Conservation (phyloP, 2,888 invertebrate genomes). For the Pollenia amentaria region DNA sequence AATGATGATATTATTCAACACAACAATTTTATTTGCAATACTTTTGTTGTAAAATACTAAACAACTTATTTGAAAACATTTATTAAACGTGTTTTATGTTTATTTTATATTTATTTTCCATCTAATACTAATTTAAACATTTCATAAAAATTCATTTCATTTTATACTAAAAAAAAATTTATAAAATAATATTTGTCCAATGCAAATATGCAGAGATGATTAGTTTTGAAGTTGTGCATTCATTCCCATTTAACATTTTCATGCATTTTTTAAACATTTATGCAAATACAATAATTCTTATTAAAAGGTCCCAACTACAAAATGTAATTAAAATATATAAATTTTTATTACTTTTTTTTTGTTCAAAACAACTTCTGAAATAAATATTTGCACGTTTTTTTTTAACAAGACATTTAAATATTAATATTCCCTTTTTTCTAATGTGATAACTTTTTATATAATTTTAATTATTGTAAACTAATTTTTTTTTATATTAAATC, state of each 20-base stretch:
- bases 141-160: slow-evolving; percentile 63
- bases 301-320: not conserved
- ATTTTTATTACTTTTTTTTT: not conserved
- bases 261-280: slow-evolving; percentile 36
- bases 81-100: slow-evolving; percentile 22
- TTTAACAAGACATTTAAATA: slow-evolving; percentile 12
- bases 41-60: not conserved
- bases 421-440: slow-evolving; percentile 31
- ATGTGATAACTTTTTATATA: slow-evolving; percentile 33
- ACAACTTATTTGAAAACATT: slow-evolving; percentile 20
- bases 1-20: slow-evolving; percentile 12
- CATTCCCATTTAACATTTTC: slow-evolving; percentile 39
- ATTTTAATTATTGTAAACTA: slow-evolving; percentile 30
- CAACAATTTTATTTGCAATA: slow-evolving; percentile 37
- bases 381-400: slow-evolving; percentile 70
- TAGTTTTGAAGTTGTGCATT: slow-evolving; percentile 37
- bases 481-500: slow-evolving; percentile 13
- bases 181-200: slow-evolving; percentile 34
- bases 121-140: slow-evolving; percentile 50
- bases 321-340: slow-evolving; percentile 30
- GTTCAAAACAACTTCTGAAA: slow-evolving; percentile 40
- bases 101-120: slow-evolving; percentile 37
- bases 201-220: slow-evolving; percentile 20
- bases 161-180: slow-evolving; percentile 18
- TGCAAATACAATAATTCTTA: slow-evolving; percentile 28